Percentiles rank a stretch among this genome's conserved stretches.
Evolutionary conservation across 2,797 vertebrate species (phyloP).

Genomic region (Hydrolagus colliei): DNA sequence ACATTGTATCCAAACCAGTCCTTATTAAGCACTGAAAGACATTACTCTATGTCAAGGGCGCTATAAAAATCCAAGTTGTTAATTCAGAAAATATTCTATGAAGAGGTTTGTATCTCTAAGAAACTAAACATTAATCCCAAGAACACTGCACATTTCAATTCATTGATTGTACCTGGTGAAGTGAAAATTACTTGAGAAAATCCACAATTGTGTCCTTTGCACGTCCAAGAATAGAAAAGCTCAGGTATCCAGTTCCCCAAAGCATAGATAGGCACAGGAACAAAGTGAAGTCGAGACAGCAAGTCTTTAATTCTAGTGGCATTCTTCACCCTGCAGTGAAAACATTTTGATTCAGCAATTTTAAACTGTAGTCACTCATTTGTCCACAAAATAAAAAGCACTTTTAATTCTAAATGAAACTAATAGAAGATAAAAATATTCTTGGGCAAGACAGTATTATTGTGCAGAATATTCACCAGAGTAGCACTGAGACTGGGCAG

Average conservation of each 20-base stretch:
- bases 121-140: background rate
- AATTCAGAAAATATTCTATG: too few relatives aligned
- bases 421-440: too few relatives aligned
- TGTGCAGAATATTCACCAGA: too few relatives aligned
- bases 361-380: background rate
- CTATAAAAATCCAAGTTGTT: too few relatives aligned
- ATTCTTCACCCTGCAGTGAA: background rate
- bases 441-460: too few relatives aligned
- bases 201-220: slow-evolving; percentile 51
- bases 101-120: background rate
- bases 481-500: too few relatives aligned
- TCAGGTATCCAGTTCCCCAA: slow-evolving; percentile 67
- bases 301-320: slow-evolving; percentile 51
- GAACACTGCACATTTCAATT: background rate
- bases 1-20: too few relatives aligned
- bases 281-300: slow-evolving; percentile 59
- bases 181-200: slow-evolving; percentile 56
- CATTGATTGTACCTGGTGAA: slow-evolving; percentile 47
- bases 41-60: too few relatives aligned
- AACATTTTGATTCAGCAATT: background rate
- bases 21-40: too few relatives aligned
- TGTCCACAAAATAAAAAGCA: too few relatives aligned
- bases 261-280: slow-evolving; percentile 51
- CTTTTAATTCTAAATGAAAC: too few relatives aligned
- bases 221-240: slow-evolving; percentile 61